Evolutionary conservation across 2,797 vertebrate species (phyloP), one percentile per base, ranked within the genome.

Genomic region (Petrocephalus sullivani): DNA sequence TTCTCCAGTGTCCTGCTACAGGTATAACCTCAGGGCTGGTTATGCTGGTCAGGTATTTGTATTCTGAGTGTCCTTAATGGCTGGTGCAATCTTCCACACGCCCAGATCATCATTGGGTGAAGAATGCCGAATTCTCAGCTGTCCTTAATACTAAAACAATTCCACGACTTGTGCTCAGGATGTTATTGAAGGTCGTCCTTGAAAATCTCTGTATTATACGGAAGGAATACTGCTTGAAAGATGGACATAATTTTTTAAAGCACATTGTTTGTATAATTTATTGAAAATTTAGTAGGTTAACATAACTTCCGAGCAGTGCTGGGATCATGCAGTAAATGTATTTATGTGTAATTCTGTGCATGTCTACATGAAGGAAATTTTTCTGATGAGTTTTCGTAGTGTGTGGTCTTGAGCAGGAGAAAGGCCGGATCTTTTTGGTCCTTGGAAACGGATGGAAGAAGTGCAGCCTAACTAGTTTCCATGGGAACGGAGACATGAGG

Each of bases 391-490:
- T 86, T 16, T 51, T 41, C 60, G 9, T 81, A 1, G n/a, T 10
- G 57, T 51, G 49, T 12, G 51, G 49, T 90, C 10, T 53, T 57
- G 60, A 87, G 61, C 78, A 9, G 54, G n/a, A 51, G 37, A 82
- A 28, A 28, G 28, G 28, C 28, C 28, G 28, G 28, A 28, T 28
- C 28, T 28, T 28, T 28, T 28, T 28, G 85, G 71, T 90, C 61
- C 67, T 84, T 49, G 88, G 81, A 86, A 87, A 87, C 60, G 56
- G 49, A 88, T 67, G 86, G 83, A n/a, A 67, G 88, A 88, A 90
- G 88, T 89, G 75, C 58, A 75, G 89, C 90, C 88, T 89, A 64
- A 87, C 90, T 88, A 88, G 93, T 94, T 93, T 93, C 93, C 92
- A 93, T 93, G 93, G 93, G 88, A 90, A 94, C 91, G 4, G 58